phyloP scores from a whole-genome alignment of 2,797 vertebrate genomes.

The Parambassis ranga region DNA sequence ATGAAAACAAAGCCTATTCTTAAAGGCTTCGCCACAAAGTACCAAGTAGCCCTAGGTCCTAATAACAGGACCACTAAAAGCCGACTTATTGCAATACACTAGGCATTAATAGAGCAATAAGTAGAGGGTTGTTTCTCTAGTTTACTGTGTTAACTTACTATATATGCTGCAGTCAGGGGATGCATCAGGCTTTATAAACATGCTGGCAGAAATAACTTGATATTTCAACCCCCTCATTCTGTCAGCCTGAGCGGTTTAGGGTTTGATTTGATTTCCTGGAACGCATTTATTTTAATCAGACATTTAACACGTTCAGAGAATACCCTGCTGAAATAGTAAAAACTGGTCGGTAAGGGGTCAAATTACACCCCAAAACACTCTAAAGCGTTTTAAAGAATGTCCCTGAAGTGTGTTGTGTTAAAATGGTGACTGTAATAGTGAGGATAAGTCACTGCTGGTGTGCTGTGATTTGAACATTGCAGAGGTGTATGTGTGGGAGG shows the following conservation, averaged over 20 bases:
- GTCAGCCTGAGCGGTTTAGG: not conserved
- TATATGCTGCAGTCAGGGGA: constrained; percentile 1
- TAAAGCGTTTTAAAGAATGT: not conserved
- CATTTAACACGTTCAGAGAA: constrained; percentile 25
- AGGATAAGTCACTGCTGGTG: constrained; percentile 5
- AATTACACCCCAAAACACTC: not conserved
- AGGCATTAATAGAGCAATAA: constrained; percentile 41
- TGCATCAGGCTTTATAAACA: constrained; percentile 7
- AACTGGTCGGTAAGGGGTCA: not conserved
- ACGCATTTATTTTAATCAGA: constrained; percentile 19
- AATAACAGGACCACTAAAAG: constrained; percentile 41
- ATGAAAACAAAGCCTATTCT: no score
- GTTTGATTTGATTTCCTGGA: constrained; percentile 30
- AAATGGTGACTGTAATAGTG: constrained; percentile 19
- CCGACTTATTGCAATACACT: constrained; percentile 36
- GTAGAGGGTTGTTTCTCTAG: constrained; percentile 32
- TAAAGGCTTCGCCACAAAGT: constrained; percentile 61
- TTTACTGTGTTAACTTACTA: constrained; percentile 40
- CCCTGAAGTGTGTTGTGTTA: not conserved
- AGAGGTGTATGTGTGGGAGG: not conserved
- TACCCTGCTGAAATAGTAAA: constrained; percentile 21
- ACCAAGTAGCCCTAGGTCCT: constrained; percentile 51
- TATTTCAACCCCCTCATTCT: constrained; percentile 27
- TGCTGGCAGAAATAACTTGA: constrained; percentile 9
- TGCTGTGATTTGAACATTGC: not conserved